phyloP scores from a whole-genome alignment of 1,140 invertebrate species.

The Rhagoletis zephyria region DNA sequence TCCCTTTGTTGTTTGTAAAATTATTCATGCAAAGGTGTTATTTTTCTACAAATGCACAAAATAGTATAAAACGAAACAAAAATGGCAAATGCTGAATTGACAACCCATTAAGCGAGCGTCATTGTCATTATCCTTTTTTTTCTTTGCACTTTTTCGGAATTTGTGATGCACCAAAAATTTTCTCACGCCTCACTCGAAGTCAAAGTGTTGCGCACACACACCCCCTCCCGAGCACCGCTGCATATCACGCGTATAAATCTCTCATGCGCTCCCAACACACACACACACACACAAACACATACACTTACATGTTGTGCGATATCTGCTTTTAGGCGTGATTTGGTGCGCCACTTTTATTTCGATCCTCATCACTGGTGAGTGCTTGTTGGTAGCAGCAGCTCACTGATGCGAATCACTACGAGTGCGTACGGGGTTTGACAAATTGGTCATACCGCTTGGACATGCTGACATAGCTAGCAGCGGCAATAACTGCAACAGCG shows the following conservation, averaged over 20 bases:
- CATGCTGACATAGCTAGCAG: not conserved
- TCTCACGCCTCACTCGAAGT: constrained; percentile 20
- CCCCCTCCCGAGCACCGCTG: not conserved
- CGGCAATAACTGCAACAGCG: not conserved
- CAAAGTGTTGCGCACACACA: not conserved
- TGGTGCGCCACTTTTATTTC: constrained; percentile 1
- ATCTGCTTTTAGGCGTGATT: not conserved
- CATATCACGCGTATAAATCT: not conserved
- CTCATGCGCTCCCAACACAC: not conserved
- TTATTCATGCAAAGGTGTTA: constrained; percentile 14
- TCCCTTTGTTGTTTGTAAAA: not conserved
- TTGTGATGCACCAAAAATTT: not conserved
- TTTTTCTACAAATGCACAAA: not conserved
- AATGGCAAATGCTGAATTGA: no score
- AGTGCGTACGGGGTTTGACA: constrained; percentile 12
- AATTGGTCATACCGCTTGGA: constrained; percentile 17
- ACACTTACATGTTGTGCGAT: not conserved
- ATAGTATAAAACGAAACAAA: not conserved
- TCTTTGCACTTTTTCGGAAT: not conserved
- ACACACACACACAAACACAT: no score
- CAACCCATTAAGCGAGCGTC: constrained; percentile 24
- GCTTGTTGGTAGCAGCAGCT: not conserved
- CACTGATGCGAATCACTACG: not conserved
- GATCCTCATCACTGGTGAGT: not conserved
- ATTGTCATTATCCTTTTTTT: constrained; percentile 31